Base-by-base conservation (phyloP, 2,113 vertebrate species). In the Sorex araneus region DNA sequence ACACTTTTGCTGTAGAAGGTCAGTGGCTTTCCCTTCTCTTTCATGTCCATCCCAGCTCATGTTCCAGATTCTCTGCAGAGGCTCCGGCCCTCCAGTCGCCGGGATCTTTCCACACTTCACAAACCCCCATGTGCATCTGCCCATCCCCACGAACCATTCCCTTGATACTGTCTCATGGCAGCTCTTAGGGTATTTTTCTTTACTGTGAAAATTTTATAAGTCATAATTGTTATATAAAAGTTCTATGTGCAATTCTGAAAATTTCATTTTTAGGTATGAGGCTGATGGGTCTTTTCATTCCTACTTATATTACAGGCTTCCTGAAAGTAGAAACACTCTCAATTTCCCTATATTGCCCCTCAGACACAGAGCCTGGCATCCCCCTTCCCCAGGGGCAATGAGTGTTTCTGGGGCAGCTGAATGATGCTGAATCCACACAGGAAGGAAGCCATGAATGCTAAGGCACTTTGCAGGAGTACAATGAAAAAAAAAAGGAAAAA, bases 191-290 rank as follows among this genome's bases (percentile, higher is more conserved):
- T 47, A 75, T 71, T 43, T 64, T 47, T 57, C 60, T 76, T 57
- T 76, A 74, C 63, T 84, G 54, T 5, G 6, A 40, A 40, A 40
- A 40, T 81, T 90, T 90, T 74, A 64, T 50, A 87, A 69, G 10
- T 45, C 70, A 64, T 71, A 25, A 60, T 30, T 84, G 19, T 89
- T 90, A 73, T 25, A 3, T 74, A 63, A 66, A 71, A 67, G 76
- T 81, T 76, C 77, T 87, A 19, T 73, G 70, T 16, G 18, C 3
- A 25, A 63, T 70, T 74, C 67, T 54, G 40, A 78, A 63, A 60
- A 63, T 90, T 92, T 84, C 13, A 81, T 67, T 89, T 93, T 92
- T 84, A 84, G 74, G 77, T 70, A 30, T 76, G 64, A 90, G 25
- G 60, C 54, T 88, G 30, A 25, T n/a, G 43, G 2, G 2, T 36